phyloP scores from a whole-genome alignment of 2,113 vertebrate genomes.

The Rhegmatorhina hoffmannsi region DNA sequence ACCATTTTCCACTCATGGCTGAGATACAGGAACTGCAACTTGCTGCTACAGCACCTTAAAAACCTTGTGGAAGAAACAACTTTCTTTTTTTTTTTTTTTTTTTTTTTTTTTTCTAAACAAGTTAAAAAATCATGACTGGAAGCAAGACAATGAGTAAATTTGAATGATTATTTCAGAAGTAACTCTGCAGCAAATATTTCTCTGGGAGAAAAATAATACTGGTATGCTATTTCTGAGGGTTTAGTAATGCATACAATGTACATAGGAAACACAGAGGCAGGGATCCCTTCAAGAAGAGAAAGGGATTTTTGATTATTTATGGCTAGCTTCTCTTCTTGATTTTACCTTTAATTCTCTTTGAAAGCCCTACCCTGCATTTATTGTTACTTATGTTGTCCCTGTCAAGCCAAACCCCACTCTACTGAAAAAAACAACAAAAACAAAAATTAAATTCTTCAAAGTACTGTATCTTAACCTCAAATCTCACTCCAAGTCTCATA shows the following conservation, averaged over 20 bases:
- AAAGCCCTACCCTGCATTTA: not conserved
- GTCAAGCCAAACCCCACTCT: not conserved
- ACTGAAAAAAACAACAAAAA: not conserved
- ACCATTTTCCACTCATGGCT: not conserved
- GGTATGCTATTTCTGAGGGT: accelerated
- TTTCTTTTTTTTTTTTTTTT: not conserved
- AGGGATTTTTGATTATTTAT: not conserved
- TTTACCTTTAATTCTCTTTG: not conserved
- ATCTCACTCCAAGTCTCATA: not conserved
- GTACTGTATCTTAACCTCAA: not conserved
- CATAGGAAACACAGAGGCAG: not conserved
- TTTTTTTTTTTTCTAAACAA: not conserved
- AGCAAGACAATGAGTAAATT: not conserved
- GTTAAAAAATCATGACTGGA: not conserved
- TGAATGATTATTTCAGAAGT: not conserved
- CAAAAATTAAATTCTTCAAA: not conserved
- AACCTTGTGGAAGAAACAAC: not conserved
- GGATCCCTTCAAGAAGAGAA: not conserved
- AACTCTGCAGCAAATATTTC: not conserved
- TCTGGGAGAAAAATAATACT: not conserved
- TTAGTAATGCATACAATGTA: not conserved
- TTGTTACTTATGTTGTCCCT: not conserved
- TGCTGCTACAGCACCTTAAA: not conserved
- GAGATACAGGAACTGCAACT: not conserved
- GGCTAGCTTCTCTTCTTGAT: not conserved